Conservation (phyloP, 2,113 vertebrate species). For the Lichenostomus cassidix region DNA sequence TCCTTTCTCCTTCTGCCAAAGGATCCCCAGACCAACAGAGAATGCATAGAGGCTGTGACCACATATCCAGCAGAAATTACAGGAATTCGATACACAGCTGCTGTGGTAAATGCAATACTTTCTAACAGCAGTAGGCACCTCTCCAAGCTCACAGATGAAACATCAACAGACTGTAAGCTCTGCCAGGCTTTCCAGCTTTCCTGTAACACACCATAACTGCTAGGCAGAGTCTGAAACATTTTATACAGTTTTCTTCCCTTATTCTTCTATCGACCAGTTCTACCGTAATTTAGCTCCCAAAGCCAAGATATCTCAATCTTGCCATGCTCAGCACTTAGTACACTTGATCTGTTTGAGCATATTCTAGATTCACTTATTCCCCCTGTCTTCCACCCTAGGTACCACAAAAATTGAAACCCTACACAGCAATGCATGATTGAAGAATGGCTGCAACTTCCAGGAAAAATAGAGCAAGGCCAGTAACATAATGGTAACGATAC, state of each 20-base stretch:
- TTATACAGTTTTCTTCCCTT: background rate
- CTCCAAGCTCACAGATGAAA: background rate
- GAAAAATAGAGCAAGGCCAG: background rate
- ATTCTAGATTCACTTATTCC: background rate
- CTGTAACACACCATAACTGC: rapidly evolving
- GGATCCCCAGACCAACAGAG: background rate
- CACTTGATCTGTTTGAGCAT: background rate
- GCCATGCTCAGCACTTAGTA: background rate
- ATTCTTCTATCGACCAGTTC: background rate
- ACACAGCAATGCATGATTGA: background rate
- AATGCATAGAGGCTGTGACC: background rate
- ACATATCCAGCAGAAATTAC: background rate
- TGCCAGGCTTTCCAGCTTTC: background rate
- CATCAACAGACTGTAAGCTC: background rate
- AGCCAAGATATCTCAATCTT: background rate
- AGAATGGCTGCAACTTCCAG: background rate
- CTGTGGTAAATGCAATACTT: background rate
- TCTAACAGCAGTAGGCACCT: background rate
- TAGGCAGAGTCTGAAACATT: background rate
- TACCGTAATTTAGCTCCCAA: background rate
- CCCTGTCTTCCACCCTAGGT: rapidly evolving
- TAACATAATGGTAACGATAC: background rate
- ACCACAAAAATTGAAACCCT: background rate
- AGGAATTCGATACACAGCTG: background rate
- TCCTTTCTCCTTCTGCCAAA: background rate